Conservation (phyloP, 2,113 vertebrate genomes). For the Psammodynastes pulverulentus region DNA sequence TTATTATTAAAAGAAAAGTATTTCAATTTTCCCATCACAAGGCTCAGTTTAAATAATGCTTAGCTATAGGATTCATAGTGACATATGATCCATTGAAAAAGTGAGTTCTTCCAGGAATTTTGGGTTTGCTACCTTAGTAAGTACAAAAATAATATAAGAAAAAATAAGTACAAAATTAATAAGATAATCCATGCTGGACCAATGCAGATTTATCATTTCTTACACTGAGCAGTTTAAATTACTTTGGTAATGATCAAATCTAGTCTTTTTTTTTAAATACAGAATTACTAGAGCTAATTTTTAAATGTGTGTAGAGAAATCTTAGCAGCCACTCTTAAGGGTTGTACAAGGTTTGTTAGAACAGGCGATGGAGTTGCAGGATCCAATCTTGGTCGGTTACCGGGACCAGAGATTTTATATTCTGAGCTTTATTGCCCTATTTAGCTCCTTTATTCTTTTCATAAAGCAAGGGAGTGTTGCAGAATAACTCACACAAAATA, state of each 20-base stretch:
- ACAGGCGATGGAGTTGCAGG: background rate
- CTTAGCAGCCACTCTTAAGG: background rate
- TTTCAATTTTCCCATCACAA: slow-evolving; percentile 54
- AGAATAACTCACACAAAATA: background rate
- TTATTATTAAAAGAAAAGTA: slow-evolving; percentile 76
- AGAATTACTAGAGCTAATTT: background rate
- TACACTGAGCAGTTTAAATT: background rate
- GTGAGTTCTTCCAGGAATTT: slow-evolving; percentile 39
- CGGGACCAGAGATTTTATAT: background rate
- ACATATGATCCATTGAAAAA: slow-evolving; percentile 41
- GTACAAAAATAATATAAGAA: background rate
- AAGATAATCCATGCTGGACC: background rate
- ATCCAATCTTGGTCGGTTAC: background rate
- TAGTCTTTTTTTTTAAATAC: background rate
- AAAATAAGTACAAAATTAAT: slow-evolving; percentile 2
- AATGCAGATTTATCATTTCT: background rate
- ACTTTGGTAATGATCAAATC: background rate
- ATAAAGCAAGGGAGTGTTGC: background rate
- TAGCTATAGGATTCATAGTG: slow-evolving; percentile 36
- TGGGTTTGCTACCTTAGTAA: slow-evolving; percentile 43
- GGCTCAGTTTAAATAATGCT: slow-evolving; percentile 51
- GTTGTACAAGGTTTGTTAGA: background rate
- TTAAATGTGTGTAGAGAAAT: background rate
- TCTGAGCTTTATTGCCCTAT: background rate
- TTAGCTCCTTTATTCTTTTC: background rate